phyloP scores from a whole-genome alignment of 2,797 vertebrate genomes.

The Mormyrops attenuatus region DNA sequence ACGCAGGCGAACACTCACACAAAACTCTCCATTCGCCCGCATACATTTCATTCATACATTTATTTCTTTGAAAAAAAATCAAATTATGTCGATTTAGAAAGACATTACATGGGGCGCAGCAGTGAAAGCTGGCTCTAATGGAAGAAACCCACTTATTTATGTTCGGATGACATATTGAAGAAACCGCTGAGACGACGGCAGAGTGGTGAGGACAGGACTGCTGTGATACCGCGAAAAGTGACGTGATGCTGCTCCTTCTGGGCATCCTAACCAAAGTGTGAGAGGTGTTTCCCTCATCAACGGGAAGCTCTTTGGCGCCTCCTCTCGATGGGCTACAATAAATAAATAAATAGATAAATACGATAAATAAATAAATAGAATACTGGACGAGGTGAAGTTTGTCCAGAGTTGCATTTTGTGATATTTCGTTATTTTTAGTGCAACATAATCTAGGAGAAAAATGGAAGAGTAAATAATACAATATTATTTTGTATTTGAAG shows the following conservation, averaged over 20 bases:
- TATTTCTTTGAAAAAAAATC: neutral
- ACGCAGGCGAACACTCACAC: neutral
- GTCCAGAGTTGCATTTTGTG: neutral
- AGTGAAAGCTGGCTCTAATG: neutral
- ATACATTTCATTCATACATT: neutral
- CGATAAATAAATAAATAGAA: neutral
- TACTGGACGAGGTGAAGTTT: neutral
- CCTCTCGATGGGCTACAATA: neutral
- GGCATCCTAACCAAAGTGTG: neutral
- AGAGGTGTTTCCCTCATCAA: neutral
- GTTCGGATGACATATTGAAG: neutral
- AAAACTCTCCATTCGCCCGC: neutral
- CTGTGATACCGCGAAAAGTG: neutral
- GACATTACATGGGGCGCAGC: neutral
- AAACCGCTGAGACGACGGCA: neutral
- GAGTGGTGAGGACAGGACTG: neutral
- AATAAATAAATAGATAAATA: too few species aligned
- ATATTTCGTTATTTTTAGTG: neutral
- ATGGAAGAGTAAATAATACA: neutral
- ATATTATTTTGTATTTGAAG: neutral
- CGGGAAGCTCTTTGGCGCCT: neutral
- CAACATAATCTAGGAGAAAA: neutral
- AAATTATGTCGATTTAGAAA: slow-evolving; percentile 2
- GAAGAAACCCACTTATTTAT: neutral
- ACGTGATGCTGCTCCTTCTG: neutral